Base-by-base conservation (phyloP, 2,888 invertebrate species). In the Pasiphila rectangulata region DNA sequence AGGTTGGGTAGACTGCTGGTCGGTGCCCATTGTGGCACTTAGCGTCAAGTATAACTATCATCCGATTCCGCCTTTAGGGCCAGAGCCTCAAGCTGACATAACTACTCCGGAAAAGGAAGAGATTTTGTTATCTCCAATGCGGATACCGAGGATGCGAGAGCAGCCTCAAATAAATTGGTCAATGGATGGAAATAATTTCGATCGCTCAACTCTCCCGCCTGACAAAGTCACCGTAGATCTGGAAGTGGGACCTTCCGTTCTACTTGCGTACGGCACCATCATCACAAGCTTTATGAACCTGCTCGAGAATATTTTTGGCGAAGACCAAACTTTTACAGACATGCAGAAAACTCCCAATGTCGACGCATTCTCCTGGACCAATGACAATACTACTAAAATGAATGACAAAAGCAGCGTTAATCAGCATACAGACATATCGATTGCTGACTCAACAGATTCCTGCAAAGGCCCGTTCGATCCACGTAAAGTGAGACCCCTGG, bases 1-100 rank as follows among this genome's bases (percentile, higher is more conserved):
- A 46, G 97, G 98, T 1, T 99, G 98, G 98, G 92, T 98, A 0
- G 98, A 98, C 73, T 98, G 98, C 71, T 98, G 98, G 98, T 95
- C 95, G 34, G 97, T 98, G 3, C 97, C 98, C 0, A 97, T 98
- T 54, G 95, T 97, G 3, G 97, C 97, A 0, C 87, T 98, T 12
- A 96, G 95, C 60, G 96, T 99, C 39, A 92, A 93, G 53, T 98
- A 98, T 76, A 92, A 93, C 12, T 98, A 97, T 77, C 98, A 98
- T 79, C 98, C 98, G 0, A 94, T 95, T 69, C 97, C 98, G 2
- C 95, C 96, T 0, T 77, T 96, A 27, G 96, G 96, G 0, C 96
- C 96, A 0, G 93, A 94, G 58, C 96, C 96, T 0, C 96, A 96
- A 83, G 96, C 97, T 0, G 95, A 97, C 66, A 95, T 97, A 16